phyloP scores from a whole-genome alignment of 2,797 vertebrate genomes.

The Philypnodon macrostomus region DNA sequence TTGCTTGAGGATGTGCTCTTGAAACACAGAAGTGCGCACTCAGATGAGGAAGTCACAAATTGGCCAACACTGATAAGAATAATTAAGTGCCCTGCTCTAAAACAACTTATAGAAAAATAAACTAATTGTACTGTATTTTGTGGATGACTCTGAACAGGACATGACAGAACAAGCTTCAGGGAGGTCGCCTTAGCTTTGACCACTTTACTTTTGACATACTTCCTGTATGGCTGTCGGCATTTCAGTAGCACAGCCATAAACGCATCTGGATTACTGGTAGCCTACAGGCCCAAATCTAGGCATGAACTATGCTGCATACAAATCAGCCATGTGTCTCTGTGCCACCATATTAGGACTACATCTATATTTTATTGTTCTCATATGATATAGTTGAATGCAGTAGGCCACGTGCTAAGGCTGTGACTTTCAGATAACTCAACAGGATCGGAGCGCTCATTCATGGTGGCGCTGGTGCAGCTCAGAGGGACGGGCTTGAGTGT shows the following conservation, averaged over 20 bases:
- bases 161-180: slow-evolving; percentile 32
- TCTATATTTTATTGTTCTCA: too few species aligned
- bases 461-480: slow-evolving; percentile 12
- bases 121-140: not conserved
- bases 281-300: too few species aligned
- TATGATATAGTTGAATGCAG: not conserved
- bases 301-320: too few species aligned
- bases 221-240: slow-evolving; percentile 35
- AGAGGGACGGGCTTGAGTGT: slow-evolving; percentile 47
- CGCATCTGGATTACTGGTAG: too few species aligned
- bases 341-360: too few species aligned
- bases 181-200: slow-evolving; percentile 27
- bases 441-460: slow-evolving; percentile 48
- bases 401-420: slow-evolving; percentile 1
- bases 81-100: not conserved
- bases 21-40: slow-evolving; percentile 8
- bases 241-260: too few species aligned
- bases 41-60: slow-evolving; percentile 3
- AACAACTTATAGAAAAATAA: too few species aligned
- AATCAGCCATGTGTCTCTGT: too few species aligned
- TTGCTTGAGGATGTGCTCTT: not conserved
- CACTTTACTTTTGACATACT: slow-evolving; percentile 59
- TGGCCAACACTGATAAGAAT: slow-evolving; percentile 1
- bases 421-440: too few species aligned
- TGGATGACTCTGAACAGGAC: slow-evolving; percentile 22